Evolutionary conservation across 2,113 vertebrate species (phyloP), one percentile per base, ranked within the genome.

Genomic region (Eclectus roratus): DNA sequence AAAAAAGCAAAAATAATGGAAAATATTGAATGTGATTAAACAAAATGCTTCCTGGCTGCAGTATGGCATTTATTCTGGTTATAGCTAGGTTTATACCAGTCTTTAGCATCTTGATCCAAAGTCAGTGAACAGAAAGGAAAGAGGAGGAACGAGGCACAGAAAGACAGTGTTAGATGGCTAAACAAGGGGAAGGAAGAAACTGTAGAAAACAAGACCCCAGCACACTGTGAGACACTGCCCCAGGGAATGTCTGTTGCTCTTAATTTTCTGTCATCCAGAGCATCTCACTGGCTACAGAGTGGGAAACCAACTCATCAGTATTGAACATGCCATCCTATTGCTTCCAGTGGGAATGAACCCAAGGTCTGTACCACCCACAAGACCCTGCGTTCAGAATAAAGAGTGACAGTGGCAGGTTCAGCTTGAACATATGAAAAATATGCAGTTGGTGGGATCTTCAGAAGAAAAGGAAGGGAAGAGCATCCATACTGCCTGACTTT

Each of bases 341-440:
- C 70, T 23, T 35, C 2, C 28, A 0, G 3, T 4, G 55, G 77
- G 29, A 81, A 39, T 0, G 28, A 27, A 7, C 66, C 77, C 0
- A 7, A 31, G 60, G 10, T 5, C 8, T 0, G 25, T 6, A 7
- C 21, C 65, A 18, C 2, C 31, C 3, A 2, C 10, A 13, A 53
- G 43, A 23, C n/a, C 80, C 64, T 8, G 60, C 4, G 1, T 0
- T 24, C 63, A 8, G 10, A 39, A 29, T 0, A 17, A 46, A 52
- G 39, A 66, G 47, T 3, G 6, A 55, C 8, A 9, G 70, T 43
- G n/a, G 60, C 61, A 88, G 25, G 19, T 16, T 23, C 72, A 33
- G 76, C 72, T 3, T 2, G 12, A 41, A 20, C 9, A 3, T 0
- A 3, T 1, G n/a, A 50, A 20, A 61, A 53, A 27, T 0, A 6